phyloP scores from a whole-genome alignment of 2,113 vertebrate species.

The Geococcyx californianus region DNA sequence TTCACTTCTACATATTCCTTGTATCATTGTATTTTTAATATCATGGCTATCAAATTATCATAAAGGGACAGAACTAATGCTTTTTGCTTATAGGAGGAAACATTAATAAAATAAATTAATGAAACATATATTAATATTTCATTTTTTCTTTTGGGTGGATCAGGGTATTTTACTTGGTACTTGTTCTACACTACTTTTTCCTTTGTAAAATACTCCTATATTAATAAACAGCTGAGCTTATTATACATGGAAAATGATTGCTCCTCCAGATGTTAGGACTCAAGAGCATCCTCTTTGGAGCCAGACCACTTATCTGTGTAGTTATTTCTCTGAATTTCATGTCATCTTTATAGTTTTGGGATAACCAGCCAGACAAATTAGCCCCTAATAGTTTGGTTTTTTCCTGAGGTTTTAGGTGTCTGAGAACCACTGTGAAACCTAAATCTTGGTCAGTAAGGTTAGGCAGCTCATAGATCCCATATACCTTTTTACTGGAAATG shows the following conservation, averaged over 20 bases:
- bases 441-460: not conserved
- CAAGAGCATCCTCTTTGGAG: not conserved
- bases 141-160: not conserved
- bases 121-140: not conserved
- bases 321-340: not conserved
- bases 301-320: not conserved
- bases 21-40: not conserved
- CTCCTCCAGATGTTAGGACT: not conserved
- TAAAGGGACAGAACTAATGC: not conserved
- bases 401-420: not conserved
- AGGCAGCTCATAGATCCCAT: not conserved
- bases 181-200: not conserved
- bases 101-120: no score
- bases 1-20: not conserved
- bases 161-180: not conserved
- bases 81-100: not conserved
- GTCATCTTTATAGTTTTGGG: not conserved
- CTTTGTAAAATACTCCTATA: not conserved
- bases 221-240: not conserved
- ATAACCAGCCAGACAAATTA: not conserved
- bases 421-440: not conserved
- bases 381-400: not conserved
- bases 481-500: not conserved
- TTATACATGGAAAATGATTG: not conserved
- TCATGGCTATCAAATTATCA: not conserved